Percentiles rank a stretch among this genome's conserved stretches.
phyloP scores from a whole-genome alignment of 2,113 vertebrate species.

The Orcinus orca region DNA sequence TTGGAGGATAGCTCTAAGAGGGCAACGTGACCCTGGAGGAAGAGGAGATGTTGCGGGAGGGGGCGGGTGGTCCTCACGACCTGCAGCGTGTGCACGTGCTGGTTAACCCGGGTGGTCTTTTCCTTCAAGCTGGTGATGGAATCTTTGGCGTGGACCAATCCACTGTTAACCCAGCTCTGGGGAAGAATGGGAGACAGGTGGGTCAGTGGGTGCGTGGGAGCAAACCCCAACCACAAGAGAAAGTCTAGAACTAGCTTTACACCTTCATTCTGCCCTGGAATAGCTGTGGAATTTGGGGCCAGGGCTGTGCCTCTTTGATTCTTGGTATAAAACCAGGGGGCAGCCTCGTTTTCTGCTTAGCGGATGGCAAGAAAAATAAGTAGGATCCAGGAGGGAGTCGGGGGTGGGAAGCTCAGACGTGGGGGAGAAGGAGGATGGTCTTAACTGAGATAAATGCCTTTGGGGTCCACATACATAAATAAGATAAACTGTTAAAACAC shows the following conservation, averaged over 20 bases:
- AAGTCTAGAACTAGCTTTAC: background rate
- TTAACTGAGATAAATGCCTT: background rate
- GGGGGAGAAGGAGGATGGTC: too few species aligned
- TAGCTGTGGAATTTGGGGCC: background rate
- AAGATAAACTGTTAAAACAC: background rate
- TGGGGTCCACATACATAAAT: background rate
- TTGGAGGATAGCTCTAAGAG: background rate
- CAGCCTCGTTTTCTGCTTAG: background rate
- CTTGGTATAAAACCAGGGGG: background rate
- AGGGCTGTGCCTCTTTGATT: background rate
- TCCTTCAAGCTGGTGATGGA: conserved; percentile 81
- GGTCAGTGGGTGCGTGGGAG: background rate
- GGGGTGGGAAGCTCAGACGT: background rate
- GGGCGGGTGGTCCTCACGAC: background rate
- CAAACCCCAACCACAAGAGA: background rate
- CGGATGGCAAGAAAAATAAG: background rate
- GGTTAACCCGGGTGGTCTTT: conserved; percentile 77
- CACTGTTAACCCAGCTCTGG: conserved; percentile 76
- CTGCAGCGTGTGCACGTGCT: conserved; percentile 77
- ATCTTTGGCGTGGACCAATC: conserved; percentile 78
- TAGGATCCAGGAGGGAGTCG: background rate
- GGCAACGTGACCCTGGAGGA: background rate
- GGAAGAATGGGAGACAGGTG: background rate
- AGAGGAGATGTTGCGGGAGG: background rate
- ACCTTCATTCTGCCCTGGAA: background rate